phyloP scores from a whole-genome alignment of 2,888 invertebrate genomes.

The Agrenia bidenticulata region DNA sequence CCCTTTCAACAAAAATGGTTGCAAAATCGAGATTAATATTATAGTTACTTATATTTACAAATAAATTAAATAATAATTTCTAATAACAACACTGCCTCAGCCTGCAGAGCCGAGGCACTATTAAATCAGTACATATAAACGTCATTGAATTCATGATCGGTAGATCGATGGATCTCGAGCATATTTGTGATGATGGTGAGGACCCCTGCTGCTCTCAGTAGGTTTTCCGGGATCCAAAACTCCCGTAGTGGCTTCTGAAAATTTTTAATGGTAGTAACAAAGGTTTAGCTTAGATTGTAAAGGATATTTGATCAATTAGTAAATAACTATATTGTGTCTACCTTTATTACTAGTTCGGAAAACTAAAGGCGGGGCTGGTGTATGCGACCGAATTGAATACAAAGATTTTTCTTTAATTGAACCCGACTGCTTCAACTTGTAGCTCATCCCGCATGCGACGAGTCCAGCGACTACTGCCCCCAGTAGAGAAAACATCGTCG shows the following conservation, averaged over 20 bases:
- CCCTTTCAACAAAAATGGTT: no score
- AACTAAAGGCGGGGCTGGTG: conserved; percentile 16
- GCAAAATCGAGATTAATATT: no score
- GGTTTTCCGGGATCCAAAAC: no score
- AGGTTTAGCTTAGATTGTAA: no score
- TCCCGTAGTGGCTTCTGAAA: background rate
- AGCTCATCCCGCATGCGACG: conserved; percentile 45
- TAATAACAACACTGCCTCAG: no score
- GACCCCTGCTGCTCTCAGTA: conserved; percentile 4
- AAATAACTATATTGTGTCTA: conserved; percentile 11
- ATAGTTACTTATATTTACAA: no score
- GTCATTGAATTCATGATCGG: conserved; percentile 43
- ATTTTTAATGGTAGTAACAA: no score
- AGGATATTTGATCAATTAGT: background rate
- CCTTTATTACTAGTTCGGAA: conserved; percentile 39
- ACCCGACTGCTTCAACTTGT: conserved; percentile 31
- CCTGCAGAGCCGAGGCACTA: no score
- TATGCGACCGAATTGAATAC: background rate
- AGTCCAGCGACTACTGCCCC: conserved; percentile 40
- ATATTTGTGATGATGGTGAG: conserved; percentile 45
- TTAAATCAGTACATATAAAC: no score
- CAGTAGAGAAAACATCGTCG: conserved; percentile 40
- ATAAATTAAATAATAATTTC: no score
- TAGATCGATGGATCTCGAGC: conserved; percentile 50
- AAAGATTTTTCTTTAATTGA: conserved; percentile 40